Evolutionary conservation across 2,113 vertebrate species (phyloP).

Genomic region (Trachemys scripta): DNA sequence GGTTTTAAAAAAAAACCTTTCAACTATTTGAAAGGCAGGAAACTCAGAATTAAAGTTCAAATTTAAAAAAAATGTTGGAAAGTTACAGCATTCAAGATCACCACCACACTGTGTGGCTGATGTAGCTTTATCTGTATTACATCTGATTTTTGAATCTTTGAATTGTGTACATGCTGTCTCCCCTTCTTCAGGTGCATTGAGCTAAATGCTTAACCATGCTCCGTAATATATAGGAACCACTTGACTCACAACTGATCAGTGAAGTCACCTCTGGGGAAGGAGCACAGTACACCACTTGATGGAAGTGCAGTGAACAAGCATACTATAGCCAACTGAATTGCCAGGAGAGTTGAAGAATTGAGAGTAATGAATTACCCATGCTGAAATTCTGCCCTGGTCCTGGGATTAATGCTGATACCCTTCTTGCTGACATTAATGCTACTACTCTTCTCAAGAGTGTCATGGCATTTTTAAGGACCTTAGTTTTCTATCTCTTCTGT

Average conservation of each 20-base stretch:
- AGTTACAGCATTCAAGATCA: background rate
- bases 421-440: background rate
- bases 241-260: background rate
- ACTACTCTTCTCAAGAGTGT: background rate
- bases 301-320: background rate
- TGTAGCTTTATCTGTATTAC: background rate
- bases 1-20: background rate
- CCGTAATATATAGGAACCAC: background rate
- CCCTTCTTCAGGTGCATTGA: background rate
- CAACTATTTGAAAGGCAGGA: background rate
- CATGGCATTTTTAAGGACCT: background rate
- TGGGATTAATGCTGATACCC: background rate
- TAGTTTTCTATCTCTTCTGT: background rate
- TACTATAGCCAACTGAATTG: background rate
- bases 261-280: background rate
- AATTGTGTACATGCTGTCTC: background rate
- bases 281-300: background rate
- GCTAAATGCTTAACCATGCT: background rate
- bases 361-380: background rate
- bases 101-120: background rate
- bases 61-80: background rate
- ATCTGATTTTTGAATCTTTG: background rate
- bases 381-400: background rate
- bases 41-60: background rate
- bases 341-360: background rate